Conservation (phyloP, 2,797 vertebrate species). For the Acanthurus tractus region DNA sequence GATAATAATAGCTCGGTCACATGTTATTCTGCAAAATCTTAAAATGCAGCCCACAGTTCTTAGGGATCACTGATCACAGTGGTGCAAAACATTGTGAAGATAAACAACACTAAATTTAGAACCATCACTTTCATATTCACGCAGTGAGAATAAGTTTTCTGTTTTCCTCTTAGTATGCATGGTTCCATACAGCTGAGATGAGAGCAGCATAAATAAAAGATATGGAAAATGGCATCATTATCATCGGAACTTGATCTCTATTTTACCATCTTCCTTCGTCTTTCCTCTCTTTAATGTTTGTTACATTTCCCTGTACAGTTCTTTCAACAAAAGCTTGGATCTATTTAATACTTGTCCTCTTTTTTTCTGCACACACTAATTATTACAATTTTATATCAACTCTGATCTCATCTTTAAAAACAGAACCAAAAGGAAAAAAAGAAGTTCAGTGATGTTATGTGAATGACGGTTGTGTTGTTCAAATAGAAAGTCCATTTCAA, state of each 20-base stretch:
- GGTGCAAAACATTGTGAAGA: slow-evolving; percentile 32
- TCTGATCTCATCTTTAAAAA: not conserved
- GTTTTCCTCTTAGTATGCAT: slow-evolving; percentile 42
- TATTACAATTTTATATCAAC: no score
- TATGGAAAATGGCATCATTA: slow-evolving; percentile 50
- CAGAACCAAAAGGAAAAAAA: not conserved
- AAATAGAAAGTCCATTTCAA: not conserved
- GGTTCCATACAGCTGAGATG: slow-evolving; percentile 35
- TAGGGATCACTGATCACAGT: slow-evolving; percentile 20
- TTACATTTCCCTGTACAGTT: slow-evolving; percentile 20
- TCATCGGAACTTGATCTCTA: slow-evolving; percentile 38
- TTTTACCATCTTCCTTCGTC: slow-evolving; percentile 25
- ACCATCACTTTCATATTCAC: slow-evolving; percentile 44
- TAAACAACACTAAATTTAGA: slow-evolving; percentile 47
- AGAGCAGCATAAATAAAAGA: slow-evolving; percentile 53
- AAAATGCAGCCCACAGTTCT: slow-evolving; percentile 14
- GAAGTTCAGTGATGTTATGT: not conserved
- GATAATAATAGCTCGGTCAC: not conserved
- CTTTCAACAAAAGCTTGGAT: no score
- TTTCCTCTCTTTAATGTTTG: slow-evolving; percentile 44
- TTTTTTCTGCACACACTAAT: not conserved
- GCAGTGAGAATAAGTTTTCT: slow-evolving; percentile 43
- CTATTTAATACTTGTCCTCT: not conserved
- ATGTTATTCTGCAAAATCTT: slow-evolving; percentile 13
- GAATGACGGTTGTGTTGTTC: not conserved